Base-by-base conservation (phyloP, 2,797 vertebrate species). In the Myotis planiceps region DNA sequence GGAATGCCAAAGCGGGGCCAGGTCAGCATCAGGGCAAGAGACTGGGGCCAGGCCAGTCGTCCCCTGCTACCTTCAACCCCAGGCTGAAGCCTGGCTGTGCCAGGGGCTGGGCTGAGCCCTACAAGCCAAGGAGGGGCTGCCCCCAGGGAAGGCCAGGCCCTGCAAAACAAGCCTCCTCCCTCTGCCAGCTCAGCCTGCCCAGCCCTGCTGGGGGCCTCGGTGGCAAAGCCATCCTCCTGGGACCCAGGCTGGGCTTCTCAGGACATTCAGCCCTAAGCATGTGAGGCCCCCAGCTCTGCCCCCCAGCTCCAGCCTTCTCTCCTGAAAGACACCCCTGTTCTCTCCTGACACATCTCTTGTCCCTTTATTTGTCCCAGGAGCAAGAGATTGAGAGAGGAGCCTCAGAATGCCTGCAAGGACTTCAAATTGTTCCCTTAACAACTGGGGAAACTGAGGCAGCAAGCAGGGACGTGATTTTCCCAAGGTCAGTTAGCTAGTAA, bases 161-260 rank as follows among this genome's bases (percentile, higher is more conserved):
- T 91, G 74, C 63, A 90, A 93, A 97, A 78, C 51, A 89, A 80
- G 80, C 60, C 34, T 90, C 69, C 91, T 95, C 89, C 88, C 86
- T 95, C 55, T 68, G 92, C 76, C 88, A 79, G 32, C 80, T 84
- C 93, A 95, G 84, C 60, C 68, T 74, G 42, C 60, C 51, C 27
- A 9, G 79, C 75, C 68, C 65, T n/a, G 10, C 27, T 49, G 8
- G 88, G 37, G 82, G 3, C 74, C 47, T 88, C 34, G 1, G 19
- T 66, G 53, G 42, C 88, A 96, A 51, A 72, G 45, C 12, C 9
- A 0, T 29, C 32, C 16, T 68, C 13, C 58, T 16, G 1, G 1
- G 19, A 37, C 72, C 3, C 3, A 69, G 16, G 25, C 47, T 55
- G 5, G 42, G 6, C 45, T 65, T 80, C 42, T 74, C 16, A 12